A percentile compares a stretch with the other conserved stretches of the same genome.
Conservation (phyloP, 2,113 vertebrate genomes). For the Laticauda laticaudata region DNA sequence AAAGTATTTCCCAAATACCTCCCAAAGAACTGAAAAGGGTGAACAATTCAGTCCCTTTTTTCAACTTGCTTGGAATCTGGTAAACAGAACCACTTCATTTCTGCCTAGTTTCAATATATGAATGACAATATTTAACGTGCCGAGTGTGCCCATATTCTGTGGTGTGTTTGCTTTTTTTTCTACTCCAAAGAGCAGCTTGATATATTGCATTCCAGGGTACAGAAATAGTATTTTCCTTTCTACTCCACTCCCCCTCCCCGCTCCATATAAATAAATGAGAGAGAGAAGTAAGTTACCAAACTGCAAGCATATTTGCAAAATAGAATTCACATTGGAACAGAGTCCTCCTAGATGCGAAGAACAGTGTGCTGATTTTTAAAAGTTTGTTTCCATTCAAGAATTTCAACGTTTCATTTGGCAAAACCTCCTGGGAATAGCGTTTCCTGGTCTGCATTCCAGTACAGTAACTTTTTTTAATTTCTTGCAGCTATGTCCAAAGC, state of each 20-base stretch:
- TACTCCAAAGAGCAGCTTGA: slow-evolving; percentile 33
- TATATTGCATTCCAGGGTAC: slow-evolving; percentile 26
- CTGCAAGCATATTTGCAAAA: slow-evolving; percentile 49
- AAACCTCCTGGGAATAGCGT: slow-evolving; percentile 72
- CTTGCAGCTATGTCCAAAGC: slow-evolving; percentile 73
- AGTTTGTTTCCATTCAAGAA: slow-evolving; percentile 74
- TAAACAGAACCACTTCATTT: neutral
- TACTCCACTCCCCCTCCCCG: neutral
- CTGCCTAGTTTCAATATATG: neutral
- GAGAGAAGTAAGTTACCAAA: slow-evolving; percentile 42
- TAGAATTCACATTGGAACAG: slow-evolving; percentile 55
- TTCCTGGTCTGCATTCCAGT: slow-evolving; percentile 73
- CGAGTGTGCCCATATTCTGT: neutral
- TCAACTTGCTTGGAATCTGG: neutral
- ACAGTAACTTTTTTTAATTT: slow-evolving; percentile 78
- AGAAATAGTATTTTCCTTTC: slow-evolving; percentile 28
- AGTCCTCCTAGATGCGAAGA: slow-evolving; percentile 54
- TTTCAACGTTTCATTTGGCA: slow-evolving; percentile 71
- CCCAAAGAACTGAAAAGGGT: neutral
- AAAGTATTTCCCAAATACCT: neutral
- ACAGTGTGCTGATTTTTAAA: slow-evolving; percentile 61
- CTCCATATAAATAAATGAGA: slow-evolving; percentile 24
- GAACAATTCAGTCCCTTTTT: neutral
- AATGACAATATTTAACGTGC: neutral
- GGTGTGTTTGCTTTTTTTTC: slow-evolving; percentile 26